A percentile compares a stretch with the other conserved stretches of the same genome.
These are phyloP conservation scores for Pardalotus punctatus DNA, from an alignment of 2,113 vertebrate species.

Conservation along the genomic window DNA sequence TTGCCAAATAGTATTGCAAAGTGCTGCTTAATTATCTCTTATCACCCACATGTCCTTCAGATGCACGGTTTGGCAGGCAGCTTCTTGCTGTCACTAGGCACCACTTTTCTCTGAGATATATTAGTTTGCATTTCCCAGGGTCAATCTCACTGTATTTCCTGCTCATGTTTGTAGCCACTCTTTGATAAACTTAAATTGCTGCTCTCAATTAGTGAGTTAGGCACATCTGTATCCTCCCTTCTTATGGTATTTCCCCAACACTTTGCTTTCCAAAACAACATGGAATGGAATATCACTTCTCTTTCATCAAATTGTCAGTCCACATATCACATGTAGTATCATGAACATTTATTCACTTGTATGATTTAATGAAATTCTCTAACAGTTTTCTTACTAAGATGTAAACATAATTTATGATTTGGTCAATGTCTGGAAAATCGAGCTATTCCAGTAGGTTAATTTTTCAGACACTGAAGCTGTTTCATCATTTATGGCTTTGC, in stretches of 20 bases:
- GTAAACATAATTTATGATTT: neutral
- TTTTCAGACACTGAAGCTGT: neutral
- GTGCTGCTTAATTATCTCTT: neutral
- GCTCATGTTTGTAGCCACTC: neutral
- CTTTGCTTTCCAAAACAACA: neutral
- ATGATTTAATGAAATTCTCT: neutral
- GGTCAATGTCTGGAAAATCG: neutral
- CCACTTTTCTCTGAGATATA: neutral
- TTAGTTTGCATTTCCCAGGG: neutral
- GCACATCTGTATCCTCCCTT: neutral
- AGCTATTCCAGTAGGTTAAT: neutral
- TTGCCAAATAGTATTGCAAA: neutral
- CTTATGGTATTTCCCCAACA: neutral
- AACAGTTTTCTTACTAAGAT: neutral
- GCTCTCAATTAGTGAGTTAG: neutral
- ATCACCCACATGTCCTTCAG: neutral
- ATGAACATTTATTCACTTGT: neutral
- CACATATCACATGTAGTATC: neutral
- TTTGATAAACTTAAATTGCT: neutral
- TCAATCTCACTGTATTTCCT: neutral
- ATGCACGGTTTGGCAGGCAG: neutral
- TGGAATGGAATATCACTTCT: neutral
- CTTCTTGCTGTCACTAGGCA: neutral
- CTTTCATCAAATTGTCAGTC: neutral
- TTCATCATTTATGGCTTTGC: neutral